Evolutionary conservation across 2,113 vertebrate species (phyloP), one percentile per base, ranked within the genome.

Genomic region (Triplophysa tibetana): DNA sequence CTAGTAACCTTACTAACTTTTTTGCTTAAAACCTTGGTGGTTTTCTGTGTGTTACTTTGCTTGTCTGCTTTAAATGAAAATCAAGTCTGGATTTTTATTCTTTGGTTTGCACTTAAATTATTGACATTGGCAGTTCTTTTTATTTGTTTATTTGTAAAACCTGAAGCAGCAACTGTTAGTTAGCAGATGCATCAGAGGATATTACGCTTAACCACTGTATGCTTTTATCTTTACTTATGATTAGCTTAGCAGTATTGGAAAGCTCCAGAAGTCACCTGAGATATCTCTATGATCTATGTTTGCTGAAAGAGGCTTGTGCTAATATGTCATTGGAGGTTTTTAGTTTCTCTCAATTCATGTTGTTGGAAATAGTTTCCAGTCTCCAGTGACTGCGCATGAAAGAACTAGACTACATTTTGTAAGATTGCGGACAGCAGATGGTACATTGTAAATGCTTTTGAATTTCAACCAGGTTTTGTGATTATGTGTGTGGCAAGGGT

Each of bases 161-260:
- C 41, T 54, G 33, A 61, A 65, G 11, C 75, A 38, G 61, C 33
- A 62, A 38, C 62, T 77, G 74, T 54, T 76, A 52, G 43, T 54
- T 65, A 52, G 43, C 19, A 41, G n/a, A 75, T 45, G 33, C 45
- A 50, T 24, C n/a, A 48, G 62, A 54, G 45, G 65, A 29, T 64
- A 64, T 26, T 54, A 29, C 60, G 33, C 58, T 41, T 29, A 45
- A 48, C 83, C 33, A 50, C 29, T 52, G 54, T 29, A 70, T 19
- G 67, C 77, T 86, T 87, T 90, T 67, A 84, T 88, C 77, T 85
- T 64, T 70, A 83, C 87, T 86, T 80, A 83, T 89, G 83, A 85
- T 90, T 82, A 33, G 74, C 24, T 90, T 82, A 33, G 75, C 45
- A 54, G 83, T 78, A 88, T 88, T 80, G 62, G 80, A 87, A 81